Conservation (phyloP, 2,113 vertebrate species). For the Megaleporinus macrocephalus region DNA sequence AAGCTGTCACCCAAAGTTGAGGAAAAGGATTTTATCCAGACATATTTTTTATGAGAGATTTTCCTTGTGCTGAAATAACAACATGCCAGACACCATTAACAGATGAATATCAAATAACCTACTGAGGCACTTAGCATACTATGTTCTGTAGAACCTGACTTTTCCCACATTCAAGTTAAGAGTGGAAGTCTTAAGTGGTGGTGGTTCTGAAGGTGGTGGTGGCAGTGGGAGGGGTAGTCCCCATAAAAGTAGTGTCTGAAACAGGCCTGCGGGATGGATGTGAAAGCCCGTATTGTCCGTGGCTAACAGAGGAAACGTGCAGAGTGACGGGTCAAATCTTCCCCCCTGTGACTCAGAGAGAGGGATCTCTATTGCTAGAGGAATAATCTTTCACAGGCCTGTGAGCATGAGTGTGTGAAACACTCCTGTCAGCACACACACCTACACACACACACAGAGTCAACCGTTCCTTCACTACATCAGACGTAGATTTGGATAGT, state of each 20-base stretch:
- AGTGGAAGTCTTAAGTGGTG: constrained; percentile 23
- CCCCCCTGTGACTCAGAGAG: constrained; percentile 54
- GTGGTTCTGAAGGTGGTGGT: background rate
- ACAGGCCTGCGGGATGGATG: constrained; percentile 26
- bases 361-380: constrained; percentile 60
- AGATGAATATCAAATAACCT: constrained; percentile 36
- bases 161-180: constrained; percentile 26
- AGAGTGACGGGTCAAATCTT: constrained; percentile 60
- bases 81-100: constrained; percentile 39
- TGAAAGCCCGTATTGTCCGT: constrained; percentile 59
- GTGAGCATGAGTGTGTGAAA: constrained; percentile 81
- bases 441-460: constrained; percentile 80
- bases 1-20: background rate
- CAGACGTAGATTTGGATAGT: background rate
- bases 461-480: constrained; percentile 64
- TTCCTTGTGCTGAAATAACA: constrained; percentile 27
- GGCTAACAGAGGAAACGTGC: constrained; percentile 53
- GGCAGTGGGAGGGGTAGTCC: background rate
- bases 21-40: too few species aligned
- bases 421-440: constrained; percentile 72
- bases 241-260: constrained; percentile 39
- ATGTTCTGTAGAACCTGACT: too few species aligned
- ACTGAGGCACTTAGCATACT: constrained; percentile 2
- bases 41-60: background rate
- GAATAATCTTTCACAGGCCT: constrained; percentile 83